Evolutionary conservation across 2,113 vertebrate genomes (phyloP).

Genomic region (Empidonax traillii): DNA sequence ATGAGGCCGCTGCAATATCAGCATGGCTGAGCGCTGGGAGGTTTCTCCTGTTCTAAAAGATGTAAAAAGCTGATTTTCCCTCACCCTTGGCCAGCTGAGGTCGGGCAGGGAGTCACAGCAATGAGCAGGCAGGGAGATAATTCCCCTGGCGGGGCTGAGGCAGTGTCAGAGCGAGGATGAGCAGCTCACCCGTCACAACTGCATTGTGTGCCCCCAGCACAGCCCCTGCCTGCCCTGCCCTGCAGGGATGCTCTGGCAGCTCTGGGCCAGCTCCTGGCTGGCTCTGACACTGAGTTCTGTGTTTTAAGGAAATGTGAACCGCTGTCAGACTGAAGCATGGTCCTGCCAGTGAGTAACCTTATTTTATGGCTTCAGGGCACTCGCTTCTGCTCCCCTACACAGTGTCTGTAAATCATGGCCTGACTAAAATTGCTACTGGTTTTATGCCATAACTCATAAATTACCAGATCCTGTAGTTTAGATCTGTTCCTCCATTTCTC

Average conservation of each 20-base stretch:
- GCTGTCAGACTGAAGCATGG: background rate
- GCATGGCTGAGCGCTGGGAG: rapidly evolving
- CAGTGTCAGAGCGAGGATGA: rapidly evolving
- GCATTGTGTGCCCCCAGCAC: rapidly evolving
- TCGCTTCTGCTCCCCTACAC: background rate
- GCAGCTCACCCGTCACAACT: background rate
- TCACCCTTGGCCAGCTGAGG: background rate
- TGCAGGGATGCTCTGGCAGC: background rate
- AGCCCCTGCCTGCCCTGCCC: background rate
- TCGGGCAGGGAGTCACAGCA: background rate
- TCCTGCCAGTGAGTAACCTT: background rate
- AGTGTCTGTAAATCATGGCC: background rate
- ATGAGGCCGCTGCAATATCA: rapidly evolving
- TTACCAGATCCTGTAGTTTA: background rate
- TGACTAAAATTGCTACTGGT: background rate
- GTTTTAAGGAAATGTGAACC: background rate
- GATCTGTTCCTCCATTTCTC: background rate
- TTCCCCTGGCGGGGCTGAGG: rapidly evolving
- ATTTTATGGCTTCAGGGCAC: background rate
- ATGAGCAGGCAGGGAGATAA: background rate
- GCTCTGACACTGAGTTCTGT: background rate
- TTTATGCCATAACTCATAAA: background rate
- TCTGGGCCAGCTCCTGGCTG: background rate
- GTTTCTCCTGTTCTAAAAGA: background rate
- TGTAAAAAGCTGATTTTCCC: background rate